These are phyloP conservation scores for Pachydiplax longipennis DNA, from an alignment of 2,888 invertebrate species.

Conservation along the genomic window DNA sequence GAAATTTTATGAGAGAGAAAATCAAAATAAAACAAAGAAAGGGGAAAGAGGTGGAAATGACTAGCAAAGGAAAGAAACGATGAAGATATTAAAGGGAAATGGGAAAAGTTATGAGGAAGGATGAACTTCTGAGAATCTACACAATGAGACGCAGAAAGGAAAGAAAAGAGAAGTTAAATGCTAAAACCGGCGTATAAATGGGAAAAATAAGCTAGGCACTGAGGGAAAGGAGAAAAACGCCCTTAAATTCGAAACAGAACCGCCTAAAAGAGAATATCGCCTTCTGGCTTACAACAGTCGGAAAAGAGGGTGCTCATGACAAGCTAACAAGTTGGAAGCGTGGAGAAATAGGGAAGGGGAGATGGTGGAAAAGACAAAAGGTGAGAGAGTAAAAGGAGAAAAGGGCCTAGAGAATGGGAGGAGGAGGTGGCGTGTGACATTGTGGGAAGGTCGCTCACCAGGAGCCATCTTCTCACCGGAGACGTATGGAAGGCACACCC, in stretches of 20 bases:
- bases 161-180: too few relatives aligned
- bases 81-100: too few relatives aligned
- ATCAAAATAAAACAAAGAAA: too few relatives aligned
- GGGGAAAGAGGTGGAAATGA: too few relatives aligned
- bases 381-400: background rate
- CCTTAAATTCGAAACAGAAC: background rate
- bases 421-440: background rate
- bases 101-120: too few relatives aligned
- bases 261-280: background rate
- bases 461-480: background rate
- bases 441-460: background rate
- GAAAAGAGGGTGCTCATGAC: background rate
- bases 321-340: background rate
- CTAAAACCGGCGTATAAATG: too few relatives aligned
- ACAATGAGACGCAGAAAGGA: too few relatives aligned
- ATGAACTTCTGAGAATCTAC: too few relatives aligned
- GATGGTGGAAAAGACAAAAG: background rate
- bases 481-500: background rate
- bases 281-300: background rate
- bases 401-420: background rate
- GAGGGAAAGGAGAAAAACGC: background rate
- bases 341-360: background rate
- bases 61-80: too few relatives aligned
- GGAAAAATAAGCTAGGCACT: background rate
- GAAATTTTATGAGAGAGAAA: too few relatives aligned